Evolutionary conservation across 2,888 invertebrate genomes (phyloP), one percentile per base, ranked within the genome.

Genomic region (Globia sparganii): DNA sequence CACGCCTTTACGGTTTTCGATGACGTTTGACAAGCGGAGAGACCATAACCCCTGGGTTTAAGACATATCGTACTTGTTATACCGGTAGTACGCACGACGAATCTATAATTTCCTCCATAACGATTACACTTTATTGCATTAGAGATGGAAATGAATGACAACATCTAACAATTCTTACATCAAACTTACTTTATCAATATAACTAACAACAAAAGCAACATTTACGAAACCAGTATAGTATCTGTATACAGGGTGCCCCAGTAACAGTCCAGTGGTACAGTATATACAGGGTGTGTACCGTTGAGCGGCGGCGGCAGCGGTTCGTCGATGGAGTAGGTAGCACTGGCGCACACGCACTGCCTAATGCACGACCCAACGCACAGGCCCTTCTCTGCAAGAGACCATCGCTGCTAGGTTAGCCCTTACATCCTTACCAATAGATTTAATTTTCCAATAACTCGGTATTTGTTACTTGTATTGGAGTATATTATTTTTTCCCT

Each of bases 291-390:
- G 11, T 70, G 77, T 77, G 92, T 95, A 95, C 95, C 95, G 91
- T 94, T 89, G 70, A 80, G 87, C 72, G 91, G 88, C 74, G 92
- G 83, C 43, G 94, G 94, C 95, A 83, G 93, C 85, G 95, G 94
- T 91, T 95, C 96, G 88, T 96, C 96, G 81, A 94, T 90, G 89
- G 95, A 95, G 92, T 93, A 91, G 73, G 95, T 91, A 80, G 93
- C 94, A 71, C 94, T 93, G 71, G 95, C 90, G 90, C 97, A 96
- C 91, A 95, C 96, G 93, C 97, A 97, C 91, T 95, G 96, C 88
- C 92, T 95, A 89, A 97, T 96, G 94, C 97, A 97, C 91, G 96
- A 93, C 89, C 96, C 96, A 90, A 96, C 95, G 92, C 97, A 97
- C 89, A 95, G 92, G 90, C 95, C 94, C 92, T 93, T 94, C 78